A percentile compares a stretch with the other conserved stretches of the same genome.
Conservation (phyloP, 2,888 invertebrate genomes). For the Eilema sororculum region DNA sequence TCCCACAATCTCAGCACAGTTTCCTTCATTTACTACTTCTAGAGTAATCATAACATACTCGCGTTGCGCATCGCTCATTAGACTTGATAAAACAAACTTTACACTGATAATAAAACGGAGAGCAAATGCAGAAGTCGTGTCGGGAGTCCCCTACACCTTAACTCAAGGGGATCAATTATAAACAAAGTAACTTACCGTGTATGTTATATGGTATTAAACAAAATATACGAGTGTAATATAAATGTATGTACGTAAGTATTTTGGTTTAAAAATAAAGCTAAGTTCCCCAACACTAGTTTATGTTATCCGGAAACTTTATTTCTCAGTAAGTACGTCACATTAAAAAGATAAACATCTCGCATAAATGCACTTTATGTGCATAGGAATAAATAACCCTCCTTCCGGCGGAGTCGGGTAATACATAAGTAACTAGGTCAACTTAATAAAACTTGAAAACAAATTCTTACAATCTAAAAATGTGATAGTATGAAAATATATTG, state of each 20-base stretch:
- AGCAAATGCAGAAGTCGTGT: slow-evolving; percentile 11
- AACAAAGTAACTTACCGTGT: slow-evolving; percentile 8
- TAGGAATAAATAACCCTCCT: no score
- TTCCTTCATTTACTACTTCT: not conserved
- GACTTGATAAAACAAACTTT: slow-evolving; percentile 3
- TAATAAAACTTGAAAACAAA: not conserved
- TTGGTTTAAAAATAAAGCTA: not conserved
- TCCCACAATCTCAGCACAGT: not conserved
- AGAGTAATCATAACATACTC: not conserved
- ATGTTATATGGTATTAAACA: slow-evolving; percentile 2
- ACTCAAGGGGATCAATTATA: slow-evolving; percentile 5
- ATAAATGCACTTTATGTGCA: not conserved
- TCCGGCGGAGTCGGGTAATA: no score
- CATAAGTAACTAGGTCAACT: not conserved
- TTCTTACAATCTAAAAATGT: not conserved
- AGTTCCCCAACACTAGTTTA: not conserved
- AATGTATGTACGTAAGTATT: not conserved
- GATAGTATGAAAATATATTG: no score
- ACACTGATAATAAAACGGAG: not conserved
- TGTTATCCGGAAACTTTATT: not conserved
- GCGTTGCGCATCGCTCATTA: not conserved
- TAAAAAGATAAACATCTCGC: not conserved
- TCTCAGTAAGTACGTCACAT: not conserved
- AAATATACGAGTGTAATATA: not conserved
- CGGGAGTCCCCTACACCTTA: not conserved